Conservation (phyloP, 2,797 vertebrate genomes). For the Chromobotia macracanthus region DNA sequence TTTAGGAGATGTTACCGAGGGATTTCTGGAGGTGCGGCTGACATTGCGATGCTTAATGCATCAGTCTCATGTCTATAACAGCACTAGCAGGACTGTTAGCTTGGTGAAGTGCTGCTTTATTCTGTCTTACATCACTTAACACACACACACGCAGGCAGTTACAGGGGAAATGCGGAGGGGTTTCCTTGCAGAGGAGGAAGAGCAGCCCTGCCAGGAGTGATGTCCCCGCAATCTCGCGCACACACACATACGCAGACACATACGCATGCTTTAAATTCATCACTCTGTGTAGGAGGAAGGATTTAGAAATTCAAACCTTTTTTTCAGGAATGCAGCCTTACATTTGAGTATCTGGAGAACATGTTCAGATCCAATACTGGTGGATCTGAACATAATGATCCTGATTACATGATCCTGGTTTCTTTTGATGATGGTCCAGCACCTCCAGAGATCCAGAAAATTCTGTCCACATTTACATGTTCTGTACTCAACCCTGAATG, state of each 20-base stretch:
- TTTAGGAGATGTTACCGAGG: not conserved
- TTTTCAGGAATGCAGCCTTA: not conserved
- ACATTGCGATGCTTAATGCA: not conserved
- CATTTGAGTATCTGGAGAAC: not conserved
- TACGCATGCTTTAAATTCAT: not conserved
- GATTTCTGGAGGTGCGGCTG: not conserved
- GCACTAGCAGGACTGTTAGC: too few relatives aligned
- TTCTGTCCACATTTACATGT: too few relatives aligned
- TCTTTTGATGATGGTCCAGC: too few relatives aligned
- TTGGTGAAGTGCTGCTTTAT: not conserved
- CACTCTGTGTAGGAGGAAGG: constrained; percentile 3
- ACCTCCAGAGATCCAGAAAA: too few relatives aligned
- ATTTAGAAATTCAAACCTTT: not conserved
- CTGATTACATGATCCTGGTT: too few relatives aligned
- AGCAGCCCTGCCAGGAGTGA: constrained; percentile 21
- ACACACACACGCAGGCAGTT: not conserved
- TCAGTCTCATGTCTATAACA: not conserved
- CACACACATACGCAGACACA: not conserved
- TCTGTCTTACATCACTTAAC: not conserved
- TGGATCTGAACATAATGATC: too few relatives aligned
- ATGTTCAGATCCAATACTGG: too few relatives aligned
- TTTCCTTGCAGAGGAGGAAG: constrained; percentile 38
- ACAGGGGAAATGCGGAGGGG: constrained; percentile 35
- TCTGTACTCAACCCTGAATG: too few relatives aligned
- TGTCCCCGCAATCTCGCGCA: constrained; percentile 2